A percentile compares a stretch with the other conserved stretches of the same genome.
These are phyloP conservation scores for Mesoclemmys tuberculata DNA, from an alignment of 2,113 vertebrate species.

Conservation along the genomic window DNA sequence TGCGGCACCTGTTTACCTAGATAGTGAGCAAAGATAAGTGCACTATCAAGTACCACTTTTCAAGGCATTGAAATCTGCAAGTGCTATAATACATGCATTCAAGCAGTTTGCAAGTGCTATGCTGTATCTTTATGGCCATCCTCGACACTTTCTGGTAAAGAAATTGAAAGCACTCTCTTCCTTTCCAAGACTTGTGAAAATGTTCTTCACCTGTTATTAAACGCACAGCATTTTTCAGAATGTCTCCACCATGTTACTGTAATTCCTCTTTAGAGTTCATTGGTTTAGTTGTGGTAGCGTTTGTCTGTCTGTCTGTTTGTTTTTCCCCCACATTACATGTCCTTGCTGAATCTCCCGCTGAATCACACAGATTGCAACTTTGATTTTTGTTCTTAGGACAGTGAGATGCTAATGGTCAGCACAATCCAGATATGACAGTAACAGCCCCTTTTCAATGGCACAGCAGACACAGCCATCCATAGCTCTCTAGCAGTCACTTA, in stretches of 20 bases:
- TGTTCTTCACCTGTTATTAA: conserved; percentile 27
- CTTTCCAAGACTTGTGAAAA: conserved; percentile 60
- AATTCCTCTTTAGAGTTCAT: conserved; percentile 63
- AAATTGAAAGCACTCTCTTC: conserved; percentile 63
- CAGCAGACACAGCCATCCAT: conserved; percentile 40
- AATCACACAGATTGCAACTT: conserved; percentile 63
- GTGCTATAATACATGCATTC: conserved; percentile 94
- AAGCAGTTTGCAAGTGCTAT: conserved; percentile 89
- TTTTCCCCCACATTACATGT: background rate
- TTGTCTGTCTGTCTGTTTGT: background rate
- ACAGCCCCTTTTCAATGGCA: conserved; percentile 58
- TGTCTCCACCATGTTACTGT: conserved; percentile 30
- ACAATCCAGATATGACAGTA: conserved; percentile 25
- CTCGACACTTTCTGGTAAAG: conserved; percentile 70
- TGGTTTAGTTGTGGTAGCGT: conserved; percentile 26
- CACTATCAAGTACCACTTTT: conserved; percentile 88
- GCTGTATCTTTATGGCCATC: conserved; percentile 79
- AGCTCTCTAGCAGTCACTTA: conserved; percentile 61
- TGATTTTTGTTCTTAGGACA: conserved; percentile 43
- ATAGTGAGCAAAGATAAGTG: conserved; percentile 80
- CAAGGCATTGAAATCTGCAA: conserved; percentile 95
- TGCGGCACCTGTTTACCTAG: conserved; percentile 91
- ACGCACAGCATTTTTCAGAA: conserved; percentile 47
- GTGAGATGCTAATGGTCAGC: conserved; percentile 58
- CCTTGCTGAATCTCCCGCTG: conserved; percentile 40